Evolutionary conservation across 2,888 invertebrate species (phyloP).

Genomic region (Homarus gammarus): DNA sequence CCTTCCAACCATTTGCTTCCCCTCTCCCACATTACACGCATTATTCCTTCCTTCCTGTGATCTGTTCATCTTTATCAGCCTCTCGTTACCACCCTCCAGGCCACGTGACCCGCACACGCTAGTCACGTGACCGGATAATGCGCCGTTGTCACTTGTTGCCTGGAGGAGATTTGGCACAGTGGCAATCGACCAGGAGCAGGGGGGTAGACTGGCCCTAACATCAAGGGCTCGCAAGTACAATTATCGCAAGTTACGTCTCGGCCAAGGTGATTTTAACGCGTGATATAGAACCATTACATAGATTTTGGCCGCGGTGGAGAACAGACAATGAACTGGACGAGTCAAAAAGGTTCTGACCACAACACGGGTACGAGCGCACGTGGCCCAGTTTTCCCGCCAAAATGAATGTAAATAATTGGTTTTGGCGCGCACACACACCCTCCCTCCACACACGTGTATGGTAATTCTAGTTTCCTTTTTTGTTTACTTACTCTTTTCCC

Average conservation of each 20-base stretch:
- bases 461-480: conserved; percentile 16
- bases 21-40: conserved; percentile 39
- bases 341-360: conserved; percentile 55
- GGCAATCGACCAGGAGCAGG: not conserved
- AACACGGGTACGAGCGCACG: conserved; percentile 23
- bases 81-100: conserved; percentile 61
- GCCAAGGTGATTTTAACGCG: conserved; percentile 26
- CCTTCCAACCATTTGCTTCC: not conserved
- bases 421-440: conserved; percentile 2
- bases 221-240: not conserved
- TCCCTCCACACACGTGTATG: conserved; percentile 34
- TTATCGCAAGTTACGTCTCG: not conserved
- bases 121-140: conserved; percentile 56
- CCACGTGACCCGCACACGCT: conserved; percentile 50
- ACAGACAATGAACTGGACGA: conserved; percentile 36
- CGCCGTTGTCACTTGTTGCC: conserved; percentile 65
- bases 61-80: conserved; percentile 64
- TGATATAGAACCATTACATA: conserved; percentile 41
- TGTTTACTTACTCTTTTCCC: not conserved
- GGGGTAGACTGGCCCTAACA: not conserved
- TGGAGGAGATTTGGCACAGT: conserved; percentile 24
- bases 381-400: conserved; percentile 47
- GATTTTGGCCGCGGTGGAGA: conserved; percentile 17
- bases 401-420: conserved; percentile 61
- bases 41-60: conserved; percentile 61